phyloP scores from a whole-genome alignment of 2,888 invertebrate genomes.

The Lumbricus terrestris region DNA sequence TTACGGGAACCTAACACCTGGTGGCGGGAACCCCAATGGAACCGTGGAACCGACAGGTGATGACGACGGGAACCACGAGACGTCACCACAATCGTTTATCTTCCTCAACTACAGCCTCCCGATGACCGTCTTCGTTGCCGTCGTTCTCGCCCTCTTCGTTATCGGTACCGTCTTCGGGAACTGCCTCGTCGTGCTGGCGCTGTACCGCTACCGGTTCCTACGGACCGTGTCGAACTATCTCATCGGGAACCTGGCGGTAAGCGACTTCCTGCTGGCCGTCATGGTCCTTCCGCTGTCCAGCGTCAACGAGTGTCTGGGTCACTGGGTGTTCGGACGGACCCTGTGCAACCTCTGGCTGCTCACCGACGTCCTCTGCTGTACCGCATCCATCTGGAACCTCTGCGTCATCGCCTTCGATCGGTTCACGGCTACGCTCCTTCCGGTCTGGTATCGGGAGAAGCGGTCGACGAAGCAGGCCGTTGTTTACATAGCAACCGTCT shows the following conservation, averaged over 20 bases:
- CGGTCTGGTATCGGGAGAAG: conserved; percentile 53
- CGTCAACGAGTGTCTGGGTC: conserved; percentile 53
- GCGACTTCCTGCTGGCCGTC: conserved; percentile 57
- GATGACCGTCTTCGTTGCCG: neutral
- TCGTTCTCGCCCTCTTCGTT: neutral
- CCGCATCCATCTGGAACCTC: conserved; percentile 60
- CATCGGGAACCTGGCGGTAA: conserved; percentile 58
- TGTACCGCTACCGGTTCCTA: conserved; percentile 45
- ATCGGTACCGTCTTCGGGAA: conserved; percentile 45
- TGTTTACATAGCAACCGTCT: conserved; percentile 55
- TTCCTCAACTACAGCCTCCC: conserved; percentile 17
- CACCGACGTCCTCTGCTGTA: conserved; percentile 59
- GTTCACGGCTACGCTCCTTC: conserved; percentile 59
- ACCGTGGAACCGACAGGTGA: neutral
- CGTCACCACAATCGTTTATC: neutral
- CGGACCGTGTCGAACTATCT: conserved; percentile 58
- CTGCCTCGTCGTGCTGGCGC: conserved; percentile 52
- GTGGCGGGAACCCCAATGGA: neutral
- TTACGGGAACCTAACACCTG: neutral
- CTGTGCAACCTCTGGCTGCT: conserved; percentile 62
- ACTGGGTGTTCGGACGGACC: conserved; percentile 56
- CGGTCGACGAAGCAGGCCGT: conserved; percentile 51
- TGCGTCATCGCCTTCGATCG: conserved; percentile 59
- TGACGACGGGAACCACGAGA: neutral
- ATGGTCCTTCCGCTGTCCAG: conserved; percentile 58